Percentiles rank a stretch among this genome's conserved stretches.
Conservation (phyloP, 2,888 invertebrate species). For the Polymixis flavicincta region DNA sequence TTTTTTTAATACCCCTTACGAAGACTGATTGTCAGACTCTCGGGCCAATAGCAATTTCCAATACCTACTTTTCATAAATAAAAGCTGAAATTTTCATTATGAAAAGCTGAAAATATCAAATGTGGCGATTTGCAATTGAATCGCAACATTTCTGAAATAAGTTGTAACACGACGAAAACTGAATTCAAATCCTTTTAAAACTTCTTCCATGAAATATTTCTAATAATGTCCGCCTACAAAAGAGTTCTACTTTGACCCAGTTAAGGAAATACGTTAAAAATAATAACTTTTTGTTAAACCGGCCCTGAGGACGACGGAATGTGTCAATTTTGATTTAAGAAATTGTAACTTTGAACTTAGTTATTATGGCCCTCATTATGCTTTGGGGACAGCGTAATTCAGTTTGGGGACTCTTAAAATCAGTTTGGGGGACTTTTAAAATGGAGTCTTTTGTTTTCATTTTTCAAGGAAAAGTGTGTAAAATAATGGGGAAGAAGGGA, state of each 20-base stretch:
- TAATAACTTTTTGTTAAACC: conserved; percentile 52
- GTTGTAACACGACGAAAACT: conserved; percentile 30
- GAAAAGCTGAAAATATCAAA: no score
- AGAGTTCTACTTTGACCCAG: conserved; percentile 50
- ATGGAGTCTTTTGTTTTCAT: conserved; percentile 9
- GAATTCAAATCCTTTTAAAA: conserved; percentile 45
- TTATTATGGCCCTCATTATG: conserved; percentile 43
- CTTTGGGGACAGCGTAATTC: conserved; percentile 47
- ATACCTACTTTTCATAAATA: neutral
- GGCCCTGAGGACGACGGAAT: conserved; percentile 35
- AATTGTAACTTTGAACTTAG: conserved; percentile 50
- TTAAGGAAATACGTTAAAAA: conserved; percentile 44
- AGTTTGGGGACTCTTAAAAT: conserved; percentile 39
- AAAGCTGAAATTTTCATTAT: neutral
- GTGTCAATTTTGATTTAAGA: conserved; percentile 64
- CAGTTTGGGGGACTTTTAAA: conserved; percentile 29
- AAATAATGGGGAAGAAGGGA: neutral
- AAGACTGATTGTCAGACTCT: no score
- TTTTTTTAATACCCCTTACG: no score
- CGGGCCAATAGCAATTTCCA: neutral
- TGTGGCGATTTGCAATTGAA: no score
- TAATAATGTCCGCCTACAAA: conserved; percentile 31
- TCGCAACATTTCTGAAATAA: conserved; percentile 5
- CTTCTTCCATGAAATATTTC: conserved; percentile 41
- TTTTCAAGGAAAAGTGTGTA: conserved; percentile 8